phyloP scores from a whole-genome alignment of 2,113 vertebrate genomes.

The Falco punctatus region DNA sequence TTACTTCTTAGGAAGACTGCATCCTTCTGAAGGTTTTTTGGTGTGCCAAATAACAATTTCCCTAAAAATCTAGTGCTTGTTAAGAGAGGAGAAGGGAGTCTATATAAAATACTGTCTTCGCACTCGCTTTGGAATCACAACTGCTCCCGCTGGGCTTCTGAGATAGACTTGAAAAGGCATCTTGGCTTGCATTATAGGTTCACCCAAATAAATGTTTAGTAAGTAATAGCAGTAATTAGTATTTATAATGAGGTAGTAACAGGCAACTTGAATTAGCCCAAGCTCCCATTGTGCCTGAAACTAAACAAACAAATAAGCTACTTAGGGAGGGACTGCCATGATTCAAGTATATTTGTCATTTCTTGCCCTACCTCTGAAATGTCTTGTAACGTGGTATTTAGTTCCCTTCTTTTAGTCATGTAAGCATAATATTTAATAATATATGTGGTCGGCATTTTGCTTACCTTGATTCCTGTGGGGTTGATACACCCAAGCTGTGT shows the following conservation, averaged over 20 bases:
- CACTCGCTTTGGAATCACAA: not conserved
- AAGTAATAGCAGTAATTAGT: constrained; percentile 50
- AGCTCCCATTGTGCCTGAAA: constrained; percentile 4
- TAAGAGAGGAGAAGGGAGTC: not conserved
- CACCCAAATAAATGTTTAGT: constrained; percentile 31
- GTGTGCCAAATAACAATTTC: not conserved
- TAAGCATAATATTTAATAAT: not conserved
- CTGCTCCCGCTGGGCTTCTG: not conserved
- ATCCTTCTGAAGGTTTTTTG: not conserved
- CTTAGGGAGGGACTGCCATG: not conserved
- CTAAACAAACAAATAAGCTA: constrained; percentile 3
- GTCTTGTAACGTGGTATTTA: not conserved
- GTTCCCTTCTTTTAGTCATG: not conserved
- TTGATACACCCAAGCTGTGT: not conserved
- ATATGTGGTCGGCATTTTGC: not conserved
- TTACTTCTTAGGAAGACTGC: not conserved
- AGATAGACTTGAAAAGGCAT: constrained; percentile 19
- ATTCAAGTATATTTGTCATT: not conserved
- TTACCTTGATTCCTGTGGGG: not conserved
- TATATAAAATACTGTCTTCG: not conserved
- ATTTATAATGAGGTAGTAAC: constrained; percentile 27
- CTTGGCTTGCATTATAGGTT: not conserved
- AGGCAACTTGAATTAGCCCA: constrained; percentile 10
- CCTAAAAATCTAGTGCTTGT: not conserved
- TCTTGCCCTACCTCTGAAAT: not conserved